Percentiles rank a stretch among this genome's conserved stretches.
Evolutionary conservation across 2,113 vertebrate species (phyloP).

Genomic region (Rhinopomastus cyanomelas): DNA sequence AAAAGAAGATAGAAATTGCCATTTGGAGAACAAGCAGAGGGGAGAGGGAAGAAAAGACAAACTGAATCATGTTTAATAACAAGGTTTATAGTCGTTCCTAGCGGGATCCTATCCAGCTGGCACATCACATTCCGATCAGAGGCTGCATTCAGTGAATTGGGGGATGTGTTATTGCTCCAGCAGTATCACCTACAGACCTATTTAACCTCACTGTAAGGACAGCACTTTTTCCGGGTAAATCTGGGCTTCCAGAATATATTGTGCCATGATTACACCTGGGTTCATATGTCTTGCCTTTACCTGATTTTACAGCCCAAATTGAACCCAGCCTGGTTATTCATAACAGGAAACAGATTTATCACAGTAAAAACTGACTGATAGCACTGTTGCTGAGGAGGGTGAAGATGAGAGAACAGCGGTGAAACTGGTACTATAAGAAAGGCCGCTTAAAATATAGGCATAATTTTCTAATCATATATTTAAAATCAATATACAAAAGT

Average conservation of each 20-base stretch:
- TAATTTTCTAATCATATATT: not conserved
- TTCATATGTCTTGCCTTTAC: not conserved
- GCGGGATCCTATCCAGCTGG: conserved; percentile 10
- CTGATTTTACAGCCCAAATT: not conserved
- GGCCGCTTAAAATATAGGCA: not conserved
- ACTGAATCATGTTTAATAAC: conserved; percentile 23
- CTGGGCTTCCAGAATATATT: not conserved
- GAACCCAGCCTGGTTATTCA: not conserved
- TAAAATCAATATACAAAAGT: not conserved
- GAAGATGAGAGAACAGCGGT: not conserved
- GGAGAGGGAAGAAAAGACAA: not conserved
- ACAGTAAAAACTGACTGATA: not conserved
- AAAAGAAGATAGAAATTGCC: not conserved
- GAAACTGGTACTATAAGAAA: not conserved
- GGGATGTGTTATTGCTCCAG: not conserved
- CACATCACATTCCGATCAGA: not conserved
- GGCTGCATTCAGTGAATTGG: not conserved
- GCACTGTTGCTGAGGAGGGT: not conserved
- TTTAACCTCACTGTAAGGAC: not conserved
- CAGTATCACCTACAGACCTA: not conserved
- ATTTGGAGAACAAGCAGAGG: not conserved
- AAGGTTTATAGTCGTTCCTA: conserved; percentile 11
- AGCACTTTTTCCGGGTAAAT: not conserved
- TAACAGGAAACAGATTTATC: not conserved
- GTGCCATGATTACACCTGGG: not conserved